Conservation (phyloP, 2,113 vertebrate species). For the Hyperopisus bebe region DNA sequence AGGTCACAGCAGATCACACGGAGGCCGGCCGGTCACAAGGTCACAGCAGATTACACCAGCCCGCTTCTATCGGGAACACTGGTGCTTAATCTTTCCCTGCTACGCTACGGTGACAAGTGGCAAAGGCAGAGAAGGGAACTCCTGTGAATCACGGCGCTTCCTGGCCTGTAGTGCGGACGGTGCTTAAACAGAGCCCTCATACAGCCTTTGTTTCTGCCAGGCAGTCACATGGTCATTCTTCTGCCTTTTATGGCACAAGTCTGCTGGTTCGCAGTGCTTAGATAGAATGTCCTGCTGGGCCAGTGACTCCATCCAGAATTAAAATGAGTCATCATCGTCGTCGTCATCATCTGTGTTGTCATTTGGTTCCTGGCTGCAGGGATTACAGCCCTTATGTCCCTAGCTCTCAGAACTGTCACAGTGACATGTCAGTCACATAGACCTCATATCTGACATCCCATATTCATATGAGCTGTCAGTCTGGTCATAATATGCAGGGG, state of each 20-base stretch:
- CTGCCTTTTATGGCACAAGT: background rate
- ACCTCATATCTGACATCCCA: background rate
- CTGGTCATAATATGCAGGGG: background rate
- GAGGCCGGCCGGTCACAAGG: background rate
- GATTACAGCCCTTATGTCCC: background rate
- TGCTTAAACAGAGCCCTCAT: background rate
- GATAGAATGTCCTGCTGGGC: background rate
- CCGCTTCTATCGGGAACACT: background rate
- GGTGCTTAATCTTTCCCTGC: background rate
- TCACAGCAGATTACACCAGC: background rate
- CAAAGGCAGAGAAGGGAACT: background rate
- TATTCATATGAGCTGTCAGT: background rate
- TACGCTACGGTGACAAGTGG: background rate
- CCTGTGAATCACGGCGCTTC: background rate
- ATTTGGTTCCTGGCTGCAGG: background rate
- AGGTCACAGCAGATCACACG: background rate
- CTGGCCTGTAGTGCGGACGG: background rate
- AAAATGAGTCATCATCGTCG: background rate
- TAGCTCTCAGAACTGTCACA: background rate
- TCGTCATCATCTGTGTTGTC: background rate
- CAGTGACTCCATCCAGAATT: background rate
- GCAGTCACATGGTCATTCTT: background rate
- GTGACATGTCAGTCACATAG: background rate
- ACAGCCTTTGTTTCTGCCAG: background rate
- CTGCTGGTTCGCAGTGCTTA: background rate